Evolutionary conservation across 2,113 vertebrate species (phyloP).

Genomic region (Cyanistes caeruleus): DNA sequence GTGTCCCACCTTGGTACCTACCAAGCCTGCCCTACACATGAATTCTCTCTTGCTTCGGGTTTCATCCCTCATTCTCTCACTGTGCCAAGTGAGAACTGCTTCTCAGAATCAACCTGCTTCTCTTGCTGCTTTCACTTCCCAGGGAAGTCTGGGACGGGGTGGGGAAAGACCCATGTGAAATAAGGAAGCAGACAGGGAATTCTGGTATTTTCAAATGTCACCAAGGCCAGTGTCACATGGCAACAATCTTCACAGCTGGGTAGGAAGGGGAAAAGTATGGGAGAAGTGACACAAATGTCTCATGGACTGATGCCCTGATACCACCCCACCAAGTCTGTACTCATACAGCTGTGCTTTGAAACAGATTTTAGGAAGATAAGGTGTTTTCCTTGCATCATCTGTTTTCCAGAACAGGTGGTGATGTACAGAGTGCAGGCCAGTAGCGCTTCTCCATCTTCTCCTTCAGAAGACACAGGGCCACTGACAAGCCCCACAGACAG

Average conservation of each 20-base stretch:
- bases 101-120: not conserved
- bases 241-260: not conserved
- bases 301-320: not conserved
- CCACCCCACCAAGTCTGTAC: not conserved
- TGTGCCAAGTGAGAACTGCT: not conserved
- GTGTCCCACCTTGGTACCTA: accelerated
- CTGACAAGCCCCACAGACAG: not conserved
- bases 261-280: not conserved
- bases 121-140: conserved; percentile 24
- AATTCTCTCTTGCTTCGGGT: not conserved
- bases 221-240: not conserved
- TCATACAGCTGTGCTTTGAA: not conserved
- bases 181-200: not conserved
- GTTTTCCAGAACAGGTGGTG: not conserved
- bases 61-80: not conserved
- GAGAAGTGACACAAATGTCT: not conserved
- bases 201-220: not conserved
- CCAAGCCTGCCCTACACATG: not conserved
- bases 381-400: not conserved
- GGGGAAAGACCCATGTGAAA: not conserved
- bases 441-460: not conserved
- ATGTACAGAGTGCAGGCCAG: accelerated
- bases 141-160: not conserved
- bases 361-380: not conserved
- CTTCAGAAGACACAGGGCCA: not conserved